These are phyloP conservation scores for Caenorhabditis sp. DNA, from an alignment of 2,888 invertebrate genomes.

Conservation along the genomic window DNA sequence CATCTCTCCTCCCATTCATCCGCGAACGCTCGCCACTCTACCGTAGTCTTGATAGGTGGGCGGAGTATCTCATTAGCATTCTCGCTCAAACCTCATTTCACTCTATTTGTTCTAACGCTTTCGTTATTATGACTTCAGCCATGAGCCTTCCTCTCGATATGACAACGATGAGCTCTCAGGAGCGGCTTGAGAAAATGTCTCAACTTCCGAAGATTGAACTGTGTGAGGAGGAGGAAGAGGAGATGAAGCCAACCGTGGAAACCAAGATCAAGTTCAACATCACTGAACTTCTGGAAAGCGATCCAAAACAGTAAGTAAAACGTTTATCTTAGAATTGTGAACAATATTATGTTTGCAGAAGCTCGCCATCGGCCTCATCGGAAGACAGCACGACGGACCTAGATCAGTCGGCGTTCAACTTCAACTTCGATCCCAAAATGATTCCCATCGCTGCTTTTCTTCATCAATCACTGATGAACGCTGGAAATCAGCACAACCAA, in stretches of 20 bases:
- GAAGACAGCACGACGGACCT: conserved; percentile 39
- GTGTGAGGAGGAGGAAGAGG: conserved; percentile 26
- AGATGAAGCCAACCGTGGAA: conserved; percentile 21
- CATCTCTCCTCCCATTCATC: conserved; percentile 19
- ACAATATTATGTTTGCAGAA: conserved; percentile 33
- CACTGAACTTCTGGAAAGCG: conserved; percentile 52
- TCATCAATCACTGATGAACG: conserved; percentile 35
- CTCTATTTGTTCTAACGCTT: not conserved
- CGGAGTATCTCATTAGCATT: conserved; percentile 44
- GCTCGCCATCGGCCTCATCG: conserved; percentile 67
- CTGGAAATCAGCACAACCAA: conserved; percentile 9
- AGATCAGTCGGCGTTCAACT: conserved; percentile 10
- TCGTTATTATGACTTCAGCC: conserved; percentile 17
- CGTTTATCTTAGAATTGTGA: not conserved
- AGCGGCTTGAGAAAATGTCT: conserved; percentile 53
- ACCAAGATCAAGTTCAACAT: conserved; percentile 57
- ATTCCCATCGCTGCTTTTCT: conserved; percentile 39
- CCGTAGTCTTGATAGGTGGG: conserved; percentile 43
- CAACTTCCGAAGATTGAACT: conserved; percentile 23
- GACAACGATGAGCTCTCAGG: conserved; percentile 52
- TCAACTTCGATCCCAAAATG: conserved; percentile 38
- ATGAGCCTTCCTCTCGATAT: conserved; percentile 55
- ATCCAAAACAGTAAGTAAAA: conserved; percentile 40
- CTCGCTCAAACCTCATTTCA: conserved; percentile 19
- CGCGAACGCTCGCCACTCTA: conserved; percentile 30